A percentile compares a stretch with the other conserved stretches of the same genome.
Evolutionary conservation across 2,888 invertebrate species (phyloP).

Genomic region (Stramonita haemastoma): DNA sequence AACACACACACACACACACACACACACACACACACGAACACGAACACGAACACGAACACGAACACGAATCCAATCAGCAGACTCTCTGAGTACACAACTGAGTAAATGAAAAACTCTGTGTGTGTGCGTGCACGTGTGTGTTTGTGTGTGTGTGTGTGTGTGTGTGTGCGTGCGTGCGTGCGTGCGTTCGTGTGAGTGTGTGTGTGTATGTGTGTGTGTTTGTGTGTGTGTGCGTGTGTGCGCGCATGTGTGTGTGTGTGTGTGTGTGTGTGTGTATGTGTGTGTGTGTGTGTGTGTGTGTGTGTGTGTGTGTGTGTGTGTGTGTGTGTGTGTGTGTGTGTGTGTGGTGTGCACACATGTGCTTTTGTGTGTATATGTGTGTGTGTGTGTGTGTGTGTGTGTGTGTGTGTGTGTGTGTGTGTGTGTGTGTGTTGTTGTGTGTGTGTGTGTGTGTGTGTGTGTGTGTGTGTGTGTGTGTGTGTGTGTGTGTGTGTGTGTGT

Average conservation of each 20-base stretch:
- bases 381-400: conserved; percentile 1
- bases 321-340: conserved; percentile 16
- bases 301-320: conserved; percentile 30
- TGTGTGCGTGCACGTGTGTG: not conserved
- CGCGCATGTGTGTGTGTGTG: conserved; percentile 3
- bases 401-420: not conserved
- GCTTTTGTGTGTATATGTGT: too few relatives aligned
- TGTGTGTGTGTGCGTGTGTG: not conserved
- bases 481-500: conserved; percentile 6
- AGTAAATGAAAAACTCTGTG: too few relatives aligned
- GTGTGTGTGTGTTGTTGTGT: not conserved
- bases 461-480: conserved; percentile 4
- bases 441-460: not conserved
- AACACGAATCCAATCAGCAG: too few relatives aligned
- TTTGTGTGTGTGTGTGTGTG: not conserved
- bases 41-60: too few relatives aligned
- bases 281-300: conserved; percentile 26
- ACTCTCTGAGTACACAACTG: too few relatives aligned
- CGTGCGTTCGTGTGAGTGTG: not conserved
- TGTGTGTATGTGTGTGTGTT: not conserved
- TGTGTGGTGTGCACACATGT: too few relatives aligned
- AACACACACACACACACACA: not conserved
- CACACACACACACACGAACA: too few relatives aligned
- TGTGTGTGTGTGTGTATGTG: not conserved
- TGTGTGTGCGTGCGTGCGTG: not conserved